Evolutionary conservation across 2,113 vertebrate genomes (phyloP).

Genomic region (Ceratotherium simum): DNA sequence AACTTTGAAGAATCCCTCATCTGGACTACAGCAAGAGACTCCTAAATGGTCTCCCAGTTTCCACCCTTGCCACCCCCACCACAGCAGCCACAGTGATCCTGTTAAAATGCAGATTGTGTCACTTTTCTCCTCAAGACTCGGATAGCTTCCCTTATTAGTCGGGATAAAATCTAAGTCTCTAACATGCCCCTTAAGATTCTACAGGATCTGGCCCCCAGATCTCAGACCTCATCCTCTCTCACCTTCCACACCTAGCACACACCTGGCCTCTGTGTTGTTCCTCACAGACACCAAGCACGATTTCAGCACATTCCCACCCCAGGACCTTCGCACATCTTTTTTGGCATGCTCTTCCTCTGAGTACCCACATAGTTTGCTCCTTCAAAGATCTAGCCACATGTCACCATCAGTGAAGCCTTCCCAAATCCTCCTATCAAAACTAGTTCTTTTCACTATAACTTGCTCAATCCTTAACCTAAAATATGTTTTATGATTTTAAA

Average conservation of each 20-base stretch:
- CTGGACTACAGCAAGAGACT: background rate
- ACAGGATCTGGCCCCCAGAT: background rate
- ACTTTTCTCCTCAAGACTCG: background rate
- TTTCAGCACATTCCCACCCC: background rate
- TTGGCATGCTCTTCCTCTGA: background rate
- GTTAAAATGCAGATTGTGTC: background rate
- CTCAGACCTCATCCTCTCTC: background rate
- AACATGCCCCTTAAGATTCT: background rate
- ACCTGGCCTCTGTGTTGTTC: background rate
- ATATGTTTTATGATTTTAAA: background rate
- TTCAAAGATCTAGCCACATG: background rate
- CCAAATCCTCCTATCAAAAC: background rate
- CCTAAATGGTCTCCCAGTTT: background rate
- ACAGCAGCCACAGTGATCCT: background rate
- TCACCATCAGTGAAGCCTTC: conserved; percentile 4
- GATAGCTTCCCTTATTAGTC: background rate
- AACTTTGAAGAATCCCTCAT: background rate
- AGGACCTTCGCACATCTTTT: conserved; percentile 12
- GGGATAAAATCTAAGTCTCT: background rate
- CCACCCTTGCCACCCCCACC: background rate
- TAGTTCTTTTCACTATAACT: background rate
- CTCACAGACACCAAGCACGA: background rate
- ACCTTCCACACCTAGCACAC: background rate
- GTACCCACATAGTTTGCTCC: background rate
- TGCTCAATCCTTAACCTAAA: background rate